These are phyloP conservation scores for Caenorhabditis wallacei DNA, from an alignment of 2,888 invertebrate species.

Conservation along the genomic window DNA sequence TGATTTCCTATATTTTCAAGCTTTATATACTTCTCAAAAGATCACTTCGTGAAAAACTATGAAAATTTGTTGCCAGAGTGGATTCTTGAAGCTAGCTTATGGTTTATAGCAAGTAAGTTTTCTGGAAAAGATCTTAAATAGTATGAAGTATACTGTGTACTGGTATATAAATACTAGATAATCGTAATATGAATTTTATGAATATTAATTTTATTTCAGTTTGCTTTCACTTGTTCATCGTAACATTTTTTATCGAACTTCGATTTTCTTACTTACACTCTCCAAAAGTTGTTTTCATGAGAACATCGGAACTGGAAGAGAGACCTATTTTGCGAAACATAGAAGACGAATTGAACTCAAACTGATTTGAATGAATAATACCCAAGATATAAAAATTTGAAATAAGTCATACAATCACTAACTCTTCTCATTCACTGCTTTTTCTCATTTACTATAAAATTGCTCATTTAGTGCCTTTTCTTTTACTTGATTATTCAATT, in stretches of 20 bases:
- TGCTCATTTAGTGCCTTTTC: too few species aligned
- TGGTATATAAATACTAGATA: too few species aligned
- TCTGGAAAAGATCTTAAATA: background rate
- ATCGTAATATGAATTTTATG: too few species aligned
- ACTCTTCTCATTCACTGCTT: too few species aligned
- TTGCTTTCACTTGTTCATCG: constrained; percentile 66
- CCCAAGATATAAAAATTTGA: too few species aligned
- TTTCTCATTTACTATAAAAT: too few species aligned
- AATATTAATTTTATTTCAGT: too few species aligned
- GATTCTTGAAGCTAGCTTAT: constrained; percentile 53
- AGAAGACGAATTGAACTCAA: background rate
- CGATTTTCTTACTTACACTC: constrained; percentile 69
- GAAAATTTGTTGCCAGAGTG: constrained; percentile 30
- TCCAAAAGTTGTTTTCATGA: constrained; percentile 62
- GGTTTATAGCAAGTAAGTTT: constrained; percentile 47
- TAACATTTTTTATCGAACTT: constrained; percentile 65
- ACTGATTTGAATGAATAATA: constrained; percentile 4
- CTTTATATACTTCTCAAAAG: constrained; percentile 14
- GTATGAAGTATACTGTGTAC: too few species aligned
- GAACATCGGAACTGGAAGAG: constrained; percentile 2
- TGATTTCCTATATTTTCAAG: too few species aligned
- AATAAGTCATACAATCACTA: too few species aligned
- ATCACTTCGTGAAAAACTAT: constrained; percentile 29
- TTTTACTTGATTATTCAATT: too few species aligned
- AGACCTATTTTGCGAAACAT: constrained; percentile 5